A percentile compares a stretch with the other conserved stretches of the same genome.
These are phyloP conservation scores for Gymnorhina tibicen DNA, from an alignment of 2,113 vertebrate genomes.

Conservation along the genomic window DNA sequence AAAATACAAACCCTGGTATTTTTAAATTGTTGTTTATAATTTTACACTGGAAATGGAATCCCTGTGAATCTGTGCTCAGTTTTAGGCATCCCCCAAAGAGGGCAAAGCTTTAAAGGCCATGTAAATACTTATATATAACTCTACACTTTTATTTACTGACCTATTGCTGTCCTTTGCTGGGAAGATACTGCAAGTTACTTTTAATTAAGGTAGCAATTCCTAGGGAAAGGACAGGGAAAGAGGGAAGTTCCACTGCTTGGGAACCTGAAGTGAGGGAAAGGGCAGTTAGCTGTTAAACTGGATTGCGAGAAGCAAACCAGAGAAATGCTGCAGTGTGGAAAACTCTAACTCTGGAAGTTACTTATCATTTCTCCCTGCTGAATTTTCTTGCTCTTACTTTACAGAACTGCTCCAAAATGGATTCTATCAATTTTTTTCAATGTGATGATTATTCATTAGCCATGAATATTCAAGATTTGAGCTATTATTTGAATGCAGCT, in stretches of 20 bases:
- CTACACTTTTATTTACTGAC: not conserved
- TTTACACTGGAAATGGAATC: not conserved
- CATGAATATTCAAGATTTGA: not conserved
- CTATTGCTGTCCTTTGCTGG: not conserved
- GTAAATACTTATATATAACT: not conserved
- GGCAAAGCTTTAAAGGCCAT: not conserved
- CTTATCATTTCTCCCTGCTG: not conserved
- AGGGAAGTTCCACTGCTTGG: not conserved
- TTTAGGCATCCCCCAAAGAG: not conserved
- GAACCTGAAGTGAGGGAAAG: not conserved
- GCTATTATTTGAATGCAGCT: not conserved
- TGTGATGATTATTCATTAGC: not conserved
- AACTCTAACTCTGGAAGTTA: not conserved
- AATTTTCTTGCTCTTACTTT: not conserved
- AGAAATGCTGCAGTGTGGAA: not conserved
- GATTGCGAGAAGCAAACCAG: not conserved
- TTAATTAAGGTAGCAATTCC: not conserved
- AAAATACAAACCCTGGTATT: not conserved
- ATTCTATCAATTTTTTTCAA: not conserved
- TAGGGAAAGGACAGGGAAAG: not conserved
- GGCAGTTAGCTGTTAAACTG: not conserved
- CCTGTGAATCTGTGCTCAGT: not conserved
- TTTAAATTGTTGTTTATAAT: not conserved
- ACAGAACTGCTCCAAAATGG: not conserved
- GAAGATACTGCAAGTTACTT: not conserved